Base-by-base conservation (phyloP, 2,113 vertebrate genomes). In the Antechinus flavipes region DNA sequence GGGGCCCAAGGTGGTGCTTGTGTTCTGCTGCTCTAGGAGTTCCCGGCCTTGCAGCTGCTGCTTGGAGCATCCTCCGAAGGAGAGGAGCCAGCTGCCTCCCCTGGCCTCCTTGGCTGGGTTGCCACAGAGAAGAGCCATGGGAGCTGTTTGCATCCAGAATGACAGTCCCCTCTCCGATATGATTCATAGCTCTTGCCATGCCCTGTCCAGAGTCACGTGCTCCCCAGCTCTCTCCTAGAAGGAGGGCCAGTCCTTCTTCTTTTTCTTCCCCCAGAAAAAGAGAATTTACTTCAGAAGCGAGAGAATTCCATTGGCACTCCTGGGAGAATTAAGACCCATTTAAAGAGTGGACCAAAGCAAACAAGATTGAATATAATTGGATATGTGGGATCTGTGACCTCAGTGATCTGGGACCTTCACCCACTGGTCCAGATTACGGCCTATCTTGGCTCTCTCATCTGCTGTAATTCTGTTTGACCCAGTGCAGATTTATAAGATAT, bases 1-100 rank as follows among this genome's bases (percentile, higher is more conserved):
- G n/a, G 61, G n/a, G n/a, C 68, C 35, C 68, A 84, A 42, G 35
- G 68, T 42, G 68, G 68, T n/a, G 68, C 16, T n/a, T 84, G 35
- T 76, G 61, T 84, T 84, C 68, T 84, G 68, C 68, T 84, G 68
- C n/a, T 42, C n/a, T 84, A 84, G 68, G 68, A 84, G n/a, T 84
- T 84, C 61, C 68, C 42, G 68, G 68, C 19, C 68, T 84, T 42
- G 68, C 68, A 84, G 68, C 68, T 84, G 68, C 68, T 42, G 68
- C 68, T 84, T 84, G n/a, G 68, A 84, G 68, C n/a, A 42, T 84
- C 68, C n/a, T 84, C 68, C n/a, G 1, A 84, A 84, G 68, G 68
- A 84, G 68, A 84, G 2, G n/a, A 84, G n/a, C 68, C 68, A 84
- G 68, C 68, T 84, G 68, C 68, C 68, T 84, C n/a, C 68, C n/a